Evolutionary conservation across 2,888 invertebrate genomes (phyloP).

Genomic region (Prenolepis imparis): DNA sequence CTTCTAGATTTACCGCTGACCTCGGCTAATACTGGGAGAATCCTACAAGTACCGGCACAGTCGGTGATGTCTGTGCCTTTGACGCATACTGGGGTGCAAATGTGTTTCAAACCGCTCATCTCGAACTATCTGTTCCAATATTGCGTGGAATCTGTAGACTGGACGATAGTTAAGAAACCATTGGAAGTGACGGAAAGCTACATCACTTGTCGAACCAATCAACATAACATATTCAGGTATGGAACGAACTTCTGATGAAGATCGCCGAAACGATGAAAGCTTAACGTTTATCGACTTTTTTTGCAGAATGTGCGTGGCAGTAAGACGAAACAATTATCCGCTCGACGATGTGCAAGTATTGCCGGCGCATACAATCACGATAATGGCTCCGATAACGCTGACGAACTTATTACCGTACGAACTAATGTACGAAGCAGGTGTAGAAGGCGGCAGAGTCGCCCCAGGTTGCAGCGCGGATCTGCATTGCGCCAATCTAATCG

Average conservation of each 20-base stretch:
- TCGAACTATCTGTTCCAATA: constrained; percentile 87
- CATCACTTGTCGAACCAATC: constrained; percentile 82
- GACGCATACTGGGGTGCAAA: constrained; percentile 90
- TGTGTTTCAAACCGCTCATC: constrained; percentile 91
- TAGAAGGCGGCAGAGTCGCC: constrained; percentile 86
- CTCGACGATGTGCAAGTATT: constrained; percentile 88
- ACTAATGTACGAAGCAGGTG: constrained; percentile 89
- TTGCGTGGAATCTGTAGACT: constrained; percentile 88
- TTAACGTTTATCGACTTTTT: constrained; percentile 65
- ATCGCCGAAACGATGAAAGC: not conserved
- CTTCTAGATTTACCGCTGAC: constrained; percentile 78
- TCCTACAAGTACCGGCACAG: constrained; percentile 87
- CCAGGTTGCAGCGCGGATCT: constrained; percentile 87
- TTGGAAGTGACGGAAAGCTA: constrained; percentile 82
- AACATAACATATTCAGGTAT: constrained; percentile 86
- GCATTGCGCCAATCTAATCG: constrained; percentile 88
- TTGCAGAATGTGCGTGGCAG: constrained; percentile 92
- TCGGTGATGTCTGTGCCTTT: constrained; percentile 92
- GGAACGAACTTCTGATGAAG: not conserved
- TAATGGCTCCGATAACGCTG: constrained; percentile 94
- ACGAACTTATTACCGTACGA: constrained; percentile 96
- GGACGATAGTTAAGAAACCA: constrained; percentile 88
- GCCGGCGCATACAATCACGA: constrained; percentile 95
- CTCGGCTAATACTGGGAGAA: constrained; percentile 76
- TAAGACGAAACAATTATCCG: constrained; percentile 94